Percentiles rank a stretch among this genome's conserved stretches.
Conservation (phyloP, 1,140 invertebrate species). For the Drosophila ohnishii region DNA sequence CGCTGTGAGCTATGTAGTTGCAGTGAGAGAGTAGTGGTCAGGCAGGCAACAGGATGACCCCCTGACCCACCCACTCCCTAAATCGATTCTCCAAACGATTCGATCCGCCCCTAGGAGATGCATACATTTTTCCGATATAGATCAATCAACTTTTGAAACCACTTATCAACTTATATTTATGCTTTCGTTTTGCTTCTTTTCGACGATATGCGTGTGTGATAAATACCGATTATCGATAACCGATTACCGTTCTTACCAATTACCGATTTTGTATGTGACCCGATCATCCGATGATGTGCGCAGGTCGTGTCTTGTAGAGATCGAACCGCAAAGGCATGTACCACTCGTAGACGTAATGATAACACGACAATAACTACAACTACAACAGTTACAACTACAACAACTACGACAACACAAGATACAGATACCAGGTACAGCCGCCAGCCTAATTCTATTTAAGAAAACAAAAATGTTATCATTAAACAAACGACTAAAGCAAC, state of each 20-base stretch:
- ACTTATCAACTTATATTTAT: conserved; percentile 58
- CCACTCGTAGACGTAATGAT: conserved; percentile 72
- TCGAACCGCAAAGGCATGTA: conserved; percentile 78
- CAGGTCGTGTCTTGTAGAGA: conserved; percentile 79
- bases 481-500: conserved; percentile 51
- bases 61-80: background rate
- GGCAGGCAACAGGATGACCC: conserved; percentile 14
- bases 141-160: conserved; percentile 22
- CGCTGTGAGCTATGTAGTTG: conserved; percentile 32
- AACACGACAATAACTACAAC: conserved; percentile 78
- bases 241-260: conserved; percentile 35
- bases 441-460: conserved; percentile 38
- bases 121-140: conserved; percentile 2
- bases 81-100: background rate
- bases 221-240: conserved; percentile 34
- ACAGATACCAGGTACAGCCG: conserved; percentile 77
- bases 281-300: conserved; percentile 49
- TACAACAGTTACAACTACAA: conserved; percentile 59
- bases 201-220: conserved; percentile 23
- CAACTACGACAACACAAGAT: conserved; percentile 78
- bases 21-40: conserved; percentile 38
- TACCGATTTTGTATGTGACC: conserved; percentile 41
- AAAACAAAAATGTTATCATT: conserved; percentile 44
- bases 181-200: conserved; percentile 53
- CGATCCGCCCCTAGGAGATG: background rate